These are phyloP conservation scores for Nannobrachium achirus DNA, from an alignment of 2,113 vertebrate species.

Conservation along the genomic window DNA sequence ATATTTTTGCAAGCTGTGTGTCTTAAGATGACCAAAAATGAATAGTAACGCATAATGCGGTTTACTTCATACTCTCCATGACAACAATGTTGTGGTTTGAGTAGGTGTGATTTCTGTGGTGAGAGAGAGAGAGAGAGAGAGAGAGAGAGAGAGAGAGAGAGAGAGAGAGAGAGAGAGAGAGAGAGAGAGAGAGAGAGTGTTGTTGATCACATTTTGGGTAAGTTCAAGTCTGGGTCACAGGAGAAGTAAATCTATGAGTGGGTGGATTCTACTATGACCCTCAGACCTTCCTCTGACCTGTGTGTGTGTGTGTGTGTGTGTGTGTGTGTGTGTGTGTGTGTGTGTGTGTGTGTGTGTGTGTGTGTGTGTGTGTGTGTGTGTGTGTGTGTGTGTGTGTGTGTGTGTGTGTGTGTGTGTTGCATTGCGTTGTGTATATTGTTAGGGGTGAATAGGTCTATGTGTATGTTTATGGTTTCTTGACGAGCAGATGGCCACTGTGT, in stretches of 20 bases:
- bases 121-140: no score
- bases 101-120: no score
- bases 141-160: no score
- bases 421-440: no score
- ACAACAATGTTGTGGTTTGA: no score
- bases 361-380: conserved; percentile 19
- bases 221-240: conserved; percentile 63
- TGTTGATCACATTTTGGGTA: conserved; percentile 49
- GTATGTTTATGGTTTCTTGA: conserved; percentile 43
- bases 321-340: conserved; percentile 24
- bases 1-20: no score
- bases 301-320: conserved; percentile 24
- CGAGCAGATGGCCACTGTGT: conserved; percentile 20
- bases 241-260: conserved; percentile 53
- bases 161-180: no score
- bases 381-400: conserved; percentile 3
- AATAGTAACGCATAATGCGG: no score
- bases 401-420: conserved; percentile 2
- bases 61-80: no score
- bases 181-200: not conserved
- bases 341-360: conserved; percentile 30
- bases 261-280: conserved; percentile 52
- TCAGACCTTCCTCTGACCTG: conserved; percentile 45
- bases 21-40: no score
- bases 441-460: conserved; percentile 16